Evolutionary conservation across 2,888 invertebrate genomes (phyloP).

Genomic region (Zhengitettix transpicula): DNA sequence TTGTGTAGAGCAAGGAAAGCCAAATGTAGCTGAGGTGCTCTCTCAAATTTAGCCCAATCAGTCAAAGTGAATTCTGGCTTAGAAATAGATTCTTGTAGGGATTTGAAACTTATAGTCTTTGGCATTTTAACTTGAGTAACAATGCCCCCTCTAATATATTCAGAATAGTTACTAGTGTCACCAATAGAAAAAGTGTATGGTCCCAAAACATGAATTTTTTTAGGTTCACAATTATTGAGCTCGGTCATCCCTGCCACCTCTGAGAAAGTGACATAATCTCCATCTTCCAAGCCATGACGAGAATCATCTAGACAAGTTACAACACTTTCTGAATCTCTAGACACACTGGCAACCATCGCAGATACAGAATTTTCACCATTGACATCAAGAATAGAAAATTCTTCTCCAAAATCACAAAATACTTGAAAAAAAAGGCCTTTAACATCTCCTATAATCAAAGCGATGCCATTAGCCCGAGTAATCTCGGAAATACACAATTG

Average conservation of each 20-base stretch:
- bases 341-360: conserved; percentile 86
- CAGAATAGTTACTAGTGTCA: conserved; percentile 60
- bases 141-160: conserved; percentile 80
- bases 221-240: conserved; percentile 77
- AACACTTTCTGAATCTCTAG: conserved; percentile 65
- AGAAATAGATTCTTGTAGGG: conserved; percentile 56
- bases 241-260: conserved; percentile 94
- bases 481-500: conserved; percentile 68
- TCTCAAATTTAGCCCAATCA: conserved; percentile 90
- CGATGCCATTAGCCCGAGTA: conserved; percentile 66
- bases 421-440: conserved; percentile 86
- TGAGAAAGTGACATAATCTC: conserved; percentile 87
- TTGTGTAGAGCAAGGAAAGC: conserved; percentile 70
- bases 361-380: conserved; percentile 84
- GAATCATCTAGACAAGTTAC: conserved; percentile 93
- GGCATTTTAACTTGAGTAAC: conserved; percentile 96
- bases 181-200: conserved; percentile 96
- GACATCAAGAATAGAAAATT: conserved; percentile 75
- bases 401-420: conserved; percentile 91
- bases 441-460: conserved; percentile 76
- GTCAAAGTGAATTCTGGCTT: conserved; percentile 71
- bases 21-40: conserved; percentile 73
- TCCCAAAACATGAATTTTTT: conserved; percentile 78
- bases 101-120: conserved; percentile 58
- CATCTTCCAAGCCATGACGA: conserved; percentile 91